Evolutionary conservation across 2,797 vertebrate genomes (phyloP).

Genomic region (Poeciliopsis presidionis): DNA sequence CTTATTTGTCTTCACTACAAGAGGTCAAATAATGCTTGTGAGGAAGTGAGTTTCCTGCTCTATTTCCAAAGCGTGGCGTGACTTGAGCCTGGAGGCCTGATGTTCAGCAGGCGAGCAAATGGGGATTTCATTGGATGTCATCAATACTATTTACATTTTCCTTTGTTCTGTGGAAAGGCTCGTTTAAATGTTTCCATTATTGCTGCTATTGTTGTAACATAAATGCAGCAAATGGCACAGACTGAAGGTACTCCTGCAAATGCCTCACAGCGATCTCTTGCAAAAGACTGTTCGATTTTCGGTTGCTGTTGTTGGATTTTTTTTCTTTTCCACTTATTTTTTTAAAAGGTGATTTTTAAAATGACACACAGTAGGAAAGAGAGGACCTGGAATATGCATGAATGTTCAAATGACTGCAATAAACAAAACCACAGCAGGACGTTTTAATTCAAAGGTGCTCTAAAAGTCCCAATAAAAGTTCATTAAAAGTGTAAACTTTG

Average conservation of each 20-base stretch:
- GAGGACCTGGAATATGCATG: background rate
- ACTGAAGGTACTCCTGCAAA: constrained; percentile 43
- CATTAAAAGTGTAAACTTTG: too few relatives aligned
- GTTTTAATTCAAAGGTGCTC: too few relatives aligned
- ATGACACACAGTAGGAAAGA: constrained; percentile 5
- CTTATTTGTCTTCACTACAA: constrained; percentile 14
- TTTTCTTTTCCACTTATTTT: background rate
- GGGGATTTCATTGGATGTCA: constrained; percentile 43
- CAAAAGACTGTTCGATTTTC: constrained; percentile 13
- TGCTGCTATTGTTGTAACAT: constrained; percentile 30
- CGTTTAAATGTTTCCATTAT: constrained; percentile 62
- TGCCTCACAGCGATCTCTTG: constrained; percentile 25
- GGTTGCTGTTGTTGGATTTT: background rate
- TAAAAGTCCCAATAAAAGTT: too few relatives aligned
- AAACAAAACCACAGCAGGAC: background rate
- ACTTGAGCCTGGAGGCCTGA: constrained; percentile 49
- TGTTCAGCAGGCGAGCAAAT: constrained; percentile 38
- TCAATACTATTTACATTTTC: constrained; percentile 42
- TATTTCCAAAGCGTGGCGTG: constrained; percentile 11
- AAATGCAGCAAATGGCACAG: constrained; percentile 32
- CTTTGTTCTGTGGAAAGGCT: constrained; percentile 56
- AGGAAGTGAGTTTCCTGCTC: constrained; percentile 14
- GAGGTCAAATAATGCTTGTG: constrained; percentile 16
- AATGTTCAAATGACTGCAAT: background rate
- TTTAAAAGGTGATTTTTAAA: background rate